Evolutionary conservation across 2,113 vertebrate species (phyloP), one percentile per base, ranked within the genome.

Genomic region (Pseudonaja textilis): DNA sequence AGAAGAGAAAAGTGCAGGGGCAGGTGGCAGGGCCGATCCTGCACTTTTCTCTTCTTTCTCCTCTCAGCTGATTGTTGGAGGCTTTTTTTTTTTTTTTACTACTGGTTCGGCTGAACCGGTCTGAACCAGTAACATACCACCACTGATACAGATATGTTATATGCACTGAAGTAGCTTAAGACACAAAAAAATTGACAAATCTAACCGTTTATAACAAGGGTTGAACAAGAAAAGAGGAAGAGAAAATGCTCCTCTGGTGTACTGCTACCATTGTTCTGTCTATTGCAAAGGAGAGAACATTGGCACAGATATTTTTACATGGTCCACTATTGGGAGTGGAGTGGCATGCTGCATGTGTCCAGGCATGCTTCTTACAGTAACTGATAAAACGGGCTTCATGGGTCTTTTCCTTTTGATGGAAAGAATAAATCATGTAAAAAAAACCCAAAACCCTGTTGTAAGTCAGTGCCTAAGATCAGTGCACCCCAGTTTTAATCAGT

Each of bases 381-480:
- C 74, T 90, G 85, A 93, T 86, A 90, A 90, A 93, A 87, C 81
- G 42, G 85, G 85, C 61, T 93, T 89, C 56, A 90, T 61, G 81
- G 61, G 57, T 42, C 89, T 87, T 81, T 93, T 47, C 89, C 47
- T 81, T 86, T 42, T 86, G 55, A 90, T 0, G 23, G 20, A 42
- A 42, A 81, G 42, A 81, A 81, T 39, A 74, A 18, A 18, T 34
- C 74, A n/a, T 34, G 34, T 81, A 3, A 81, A 81, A 81, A 22
- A 81, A 81, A n/a, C n/a, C n/a, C n/a, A 26, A 26, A 56, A 52
- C 3, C n/a, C 52, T 55, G 42, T 93, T 93, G 6, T 45, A 86
- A 90, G 5, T 90, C 45, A 93, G 39, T 50, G 20, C 45, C 74
- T 47, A 86, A 59, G 69, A 47, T 90, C 42, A 61, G 11, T 93